These are phyloP conservation scores for Myripristis jacobus DNA, from an alignment of 2,797 vertebrate genomes.

Conservation along the genomic window DNA sequence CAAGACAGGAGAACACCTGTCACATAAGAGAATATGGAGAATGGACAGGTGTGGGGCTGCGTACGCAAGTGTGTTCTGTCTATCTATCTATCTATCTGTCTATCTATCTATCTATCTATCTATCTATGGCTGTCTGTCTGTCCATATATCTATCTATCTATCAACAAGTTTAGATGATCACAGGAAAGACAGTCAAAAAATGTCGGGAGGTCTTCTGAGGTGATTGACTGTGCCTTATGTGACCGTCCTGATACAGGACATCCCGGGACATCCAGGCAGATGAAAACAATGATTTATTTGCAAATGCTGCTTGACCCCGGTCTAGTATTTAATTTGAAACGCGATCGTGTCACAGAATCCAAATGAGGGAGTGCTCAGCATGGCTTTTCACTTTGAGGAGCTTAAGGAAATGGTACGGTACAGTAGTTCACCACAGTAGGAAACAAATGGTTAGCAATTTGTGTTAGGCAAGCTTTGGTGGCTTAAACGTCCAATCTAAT, in stretches of 20 bases:
- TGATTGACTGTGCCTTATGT: no score
- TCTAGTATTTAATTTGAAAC: neutral
- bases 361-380: neutral
- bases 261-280: no score
- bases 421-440: slow-evolving; percentile 34
- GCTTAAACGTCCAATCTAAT: slow-evolving; percentile 59
- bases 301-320: neutral
- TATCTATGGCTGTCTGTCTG: no score
- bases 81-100: neutral
- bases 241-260: no score
- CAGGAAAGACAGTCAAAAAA: no score
- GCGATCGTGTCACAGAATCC: neutral
- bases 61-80: neutral
- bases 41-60: slow-evolving; percentile 41
- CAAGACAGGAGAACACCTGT: slow-evolving; percentile 54
- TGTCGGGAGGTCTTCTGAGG: no score
- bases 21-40: slow-evolving; percentile 34
- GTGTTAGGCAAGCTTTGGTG: slow-evolving; percentile 33
- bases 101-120: no score
- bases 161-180: no score
- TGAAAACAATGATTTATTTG: neutral
- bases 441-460: slow-evolving; percentile 52
- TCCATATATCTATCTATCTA: no score
- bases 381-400: slow-evolving; percentile 17
- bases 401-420: slow-evolving; percentile 21